These are phyloP conservation scores for Coleophora flavipennella DNA, from an alignment of 2,888 invertebrate genomes.

Conservation along the genomic window DNA sequence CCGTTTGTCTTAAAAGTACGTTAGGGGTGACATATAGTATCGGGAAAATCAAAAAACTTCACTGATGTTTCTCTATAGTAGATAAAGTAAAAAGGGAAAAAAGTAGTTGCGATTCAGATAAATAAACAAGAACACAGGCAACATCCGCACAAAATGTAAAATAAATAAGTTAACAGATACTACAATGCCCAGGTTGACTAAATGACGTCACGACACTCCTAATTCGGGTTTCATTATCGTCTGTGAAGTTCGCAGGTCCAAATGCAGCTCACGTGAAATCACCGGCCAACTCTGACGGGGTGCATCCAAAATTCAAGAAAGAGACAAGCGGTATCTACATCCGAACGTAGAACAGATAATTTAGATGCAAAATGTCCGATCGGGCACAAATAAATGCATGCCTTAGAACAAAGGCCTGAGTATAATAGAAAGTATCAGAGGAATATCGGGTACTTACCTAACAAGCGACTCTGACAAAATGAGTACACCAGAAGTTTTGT, in stretches of 20 bases:
- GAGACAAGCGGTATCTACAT: conserved; percentile 40
- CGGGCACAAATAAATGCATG: too few species aligned
- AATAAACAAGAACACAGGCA: too few species aligned
- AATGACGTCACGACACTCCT: conserved; percentile 29
- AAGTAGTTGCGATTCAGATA: conserved; percentile 6
- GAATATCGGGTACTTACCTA: too few species aligned
- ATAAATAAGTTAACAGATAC: neutral
- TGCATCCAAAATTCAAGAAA: conserved; percentile 56
- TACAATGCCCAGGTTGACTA: neutral
- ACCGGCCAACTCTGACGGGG: conserved; percentile 43
- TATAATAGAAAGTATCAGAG: too few species aligned
- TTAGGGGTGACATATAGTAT: too few species aligned
- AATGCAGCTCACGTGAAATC: conserved; percentile 45
- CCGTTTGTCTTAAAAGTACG: too few species aligned
- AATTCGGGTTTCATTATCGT: conserved; percentile 29
- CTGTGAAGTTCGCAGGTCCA: conserved; percentile 39
- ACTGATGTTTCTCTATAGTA: too few species aligned
- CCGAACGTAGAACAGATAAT: conserved; percentile 38
- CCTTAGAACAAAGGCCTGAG: too few species aligned
- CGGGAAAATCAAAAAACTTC: too few species aligned
- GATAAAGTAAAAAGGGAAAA: conserved; percentile 19
- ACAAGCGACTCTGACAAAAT: too few species aligned
- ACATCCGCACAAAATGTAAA: too few species aligned
- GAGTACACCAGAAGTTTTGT: too few species aligned
- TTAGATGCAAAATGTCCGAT: conserved; percentile 6